Evolutionary conservation across 2,113 vertebrate genomes (phyloP).

Genomic region (Chaenocephalus aceratus): DNA sequence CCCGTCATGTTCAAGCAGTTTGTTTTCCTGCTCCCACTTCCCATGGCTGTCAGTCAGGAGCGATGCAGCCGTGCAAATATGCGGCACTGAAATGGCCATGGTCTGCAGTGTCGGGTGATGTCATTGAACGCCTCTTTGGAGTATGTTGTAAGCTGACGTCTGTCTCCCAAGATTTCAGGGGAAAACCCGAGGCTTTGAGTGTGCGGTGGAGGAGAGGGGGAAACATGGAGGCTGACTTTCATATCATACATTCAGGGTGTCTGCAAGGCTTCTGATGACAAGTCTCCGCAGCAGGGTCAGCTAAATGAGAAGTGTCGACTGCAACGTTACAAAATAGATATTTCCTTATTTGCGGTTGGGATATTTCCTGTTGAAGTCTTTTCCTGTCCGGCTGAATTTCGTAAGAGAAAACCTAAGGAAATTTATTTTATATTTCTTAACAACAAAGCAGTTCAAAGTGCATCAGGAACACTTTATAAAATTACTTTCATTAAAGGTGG

Average conservation of each 20-base stretch:
- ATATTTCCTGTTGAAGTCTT: no score
- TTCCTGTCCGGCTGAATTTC: no score
- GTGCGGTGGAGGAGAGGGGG: constrained; percentile 22
- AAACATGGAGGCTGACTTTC: constrained; percentile 39
- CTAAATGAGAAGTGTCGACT: constrained; percentile 33
- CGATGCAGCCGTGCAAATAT: constrained; percentile 67
- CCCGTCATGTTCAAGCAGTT: constrained; percentile 27
- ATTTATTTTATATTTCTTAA: no score
- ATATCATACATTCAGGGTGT: constrained; percentile 23
- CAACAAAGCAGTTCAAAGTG: no score
- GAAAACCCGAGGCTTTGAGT: constrained; percentile 60
- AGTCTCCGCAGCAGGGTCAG: constrained; percentile 12
- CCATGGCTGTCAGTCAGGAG: constrained; percentile 52
- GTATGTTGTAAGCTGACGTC: constrained; percentile 35
- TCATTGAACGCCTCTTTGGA: constrained; percentile 62
- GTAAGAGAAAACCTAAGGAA: no score
- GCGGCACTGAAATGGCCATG: constrained; percentile 50
- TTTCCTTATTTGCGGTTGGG: no score
- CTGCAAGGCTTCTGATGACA: constrained; percentile 37
- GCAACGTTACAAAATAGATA: no score
- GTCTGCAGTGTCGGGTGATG: constrained; percentile 61
- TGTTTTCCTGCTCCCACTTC: constrained; percentile 39
- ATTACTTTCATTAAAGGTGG: no score
- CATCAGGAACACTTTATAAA: no score
- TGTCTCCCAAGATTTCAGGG: constrained; percentile 48